These are phyloP conservation scores for Lordiphosa clarofinis DNA, from an alignment of 1,140 invertebrate species.

Conservation along the genomic window DNA sequence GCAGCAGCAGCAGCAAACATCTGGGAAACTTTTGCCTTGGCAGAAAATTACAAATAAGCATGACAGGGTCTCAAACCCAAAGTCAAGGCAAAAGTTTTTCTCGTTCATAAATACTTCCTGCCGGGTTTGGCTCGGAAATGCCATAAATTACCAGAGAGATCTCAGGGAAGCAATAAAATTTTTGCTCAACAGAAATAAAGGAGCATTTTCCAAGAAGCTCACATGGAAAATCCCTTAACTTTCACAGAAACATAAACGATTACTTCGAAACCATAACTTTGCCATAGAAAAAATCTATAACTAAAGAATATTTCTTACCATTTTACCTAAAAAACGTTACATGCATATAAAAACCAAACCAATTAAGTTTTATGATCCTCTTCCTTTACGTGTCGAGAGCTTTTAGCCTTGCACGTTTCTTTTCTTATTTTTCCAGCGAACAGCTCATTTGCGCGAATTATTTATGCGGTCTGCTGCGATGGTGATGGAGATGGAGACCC, in stretches of 20 bases:
- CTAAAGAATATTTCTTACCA: not conserved
- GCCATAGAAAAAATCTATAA: too few relatives aligned
- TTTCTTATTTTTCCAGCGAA: conserved; percentile 3
- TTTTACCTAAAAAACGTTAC: too few relatives aligned
- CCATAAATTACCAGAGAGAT: not conserved
- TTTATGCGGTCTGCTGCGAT: conserved; percentile 30
- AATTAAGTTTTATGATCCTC: conserved; percentile 51
- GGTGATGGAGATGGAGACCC: conserved; percentile 4
- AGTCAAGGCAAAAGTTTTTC: conserved; percentile 28
- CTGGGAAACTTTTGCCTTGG: conserved; percentile 49
- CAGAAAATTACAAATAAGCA: conserved; percentile 59
- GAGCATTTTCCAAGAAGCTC: not conserved
- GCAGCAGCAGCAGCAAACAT: conserved; percentile 41
- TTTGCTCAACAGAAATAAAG: not conserved
- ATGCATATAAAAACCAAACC: conserved; percentile 24
- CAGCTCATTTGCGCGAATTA: conserved; percentile 49
- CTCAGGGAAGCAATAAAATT: conserved; percentile 1
- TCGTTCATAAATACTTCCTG: conserved; percentile 6
- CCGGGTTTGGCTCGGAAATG: not conserved
- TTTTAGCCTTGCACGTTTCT: conserved; percentile 21
- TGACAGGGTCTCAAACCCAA: conserved; percentile 32
- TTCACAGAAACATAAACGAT: too few relatives aligned
- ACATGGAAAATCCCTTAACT: not conserved
- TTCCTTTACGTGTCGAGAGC: conserved; percentile 44
- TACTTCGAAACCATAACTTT: too few relatives aligned